Base-by-base conservation (phyloP, 2,888 invertebrate genomes). In the Drosophila subquinaria region DNA sequence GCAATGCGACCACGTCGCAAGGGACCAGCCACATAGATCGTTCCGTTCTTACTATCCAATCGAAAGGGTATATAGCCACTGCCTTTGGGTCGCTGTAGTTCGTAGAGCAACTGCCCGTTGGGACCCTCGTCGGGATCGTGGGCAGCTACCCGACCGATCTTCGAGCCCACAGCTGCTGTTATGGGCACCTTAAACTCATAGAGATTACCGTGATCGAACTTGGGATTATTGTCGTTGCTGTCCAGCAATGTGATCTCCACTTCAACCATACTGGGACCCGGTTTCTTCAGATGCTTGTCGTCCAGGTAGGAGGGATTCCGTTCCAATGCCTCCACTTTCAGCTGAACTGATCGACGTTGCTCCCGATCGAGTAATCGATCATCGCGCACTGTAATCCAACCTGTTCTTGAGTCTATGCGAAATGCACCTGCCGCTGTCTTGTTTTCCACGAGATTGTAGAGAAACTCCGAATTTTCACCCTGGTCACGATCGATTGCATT, bases 181-280 rank as follows among this genome's bases (percentile, higher is more conserved):
- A 95, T 95, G 62, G 95, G 95, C 0, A 96, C 94, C 53, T 94
- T 93, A 85, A 97, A 96, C 88, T 97, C 96, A 84, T 97, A 97
- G 5, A 97, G 93, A 92, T 97, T 97, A 63, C 95, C 96, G 4
- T 97, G 96, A 27, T 96, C 94, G 89, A 98, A 98, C 30, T 95
- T 95, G 0, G 98, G 98, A 82, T 96, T 97, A 86, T 98, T 98
- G 90, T 98, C 98, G 90, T 98, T 98, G 15, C 98, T 97, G 90
- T 98, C 98, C 0, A 97, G 93, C 30, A 98, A 92, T 0, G 96
- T 96, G 0, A 98, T 96, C 93, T 97, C 97, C 0, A 97, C 96
- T 43, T 95, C 95, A 0, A 97, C 97, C 27, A 94, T 94, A 48
- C 94, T 94, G 0, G 91, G 91, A 0, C 90, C 90, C 0, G 90